Evolutionary conservation across 2,113 vertebrate genomes (phyloP), one percentile per base, ranked within the genome.

Genomic region (Polyodon spathula): DNA sequence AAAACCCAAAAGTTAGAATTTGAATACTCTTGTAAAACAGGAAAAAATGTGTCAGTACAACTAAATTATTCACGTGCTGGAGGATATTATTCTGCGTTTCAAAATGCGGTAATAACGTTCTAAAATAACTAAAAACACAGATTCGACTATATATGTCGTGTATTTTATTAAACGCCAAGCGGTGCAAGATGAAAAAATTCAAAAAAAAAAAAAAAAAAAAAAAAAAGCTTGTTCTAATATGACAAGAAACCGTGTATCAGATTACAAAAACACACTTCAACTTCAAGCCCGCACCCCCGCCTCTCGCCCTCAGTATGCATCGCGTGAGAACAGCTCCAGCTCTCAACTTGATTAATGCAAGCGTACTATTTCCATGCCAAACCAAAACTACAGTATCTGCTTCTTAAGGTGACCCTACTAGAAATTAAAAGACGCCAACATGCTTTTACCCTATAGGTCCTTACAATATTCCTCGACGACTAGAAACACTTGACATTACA

Each of bases 291-390:
- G 76, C 66, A 59, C 58, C 62, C 72, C 37, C 71, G 56, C 77
- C 78, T 81, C 81, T 82, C 81, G 81, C 81, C 78, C 75, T 27
- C 54, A 73, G 76, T 76, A 74, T 78, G 78, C 80, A 85, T 86
- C 52, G 85, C 83, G 83, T 87, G 85, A 83, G 80, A 85, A 78
- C 38, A 58, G 75, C 74, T 69, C 67, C 59, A 52, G 70, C 79
- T 77, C 73, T 74, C 66, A 70, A 76, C 77, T 81, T 79, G 77
- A 85, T 81, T 81, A 85, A 83, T 81, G 78, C 82, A 81, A 76
- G 80, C 81, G 73, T 71, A 72, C 69, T 52, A 69, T 68, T 67
- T 76, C 76, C 67, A 60, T 67, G 76, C 78, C 80, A 78, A 73
- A 78, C 67, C 73, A 68, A 40, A 62, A 63, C 66, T 44, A 58